phyloP scores from a whole-genome alignment of 1,140 invertebrate species.

The Papilio polytes region DNA sequence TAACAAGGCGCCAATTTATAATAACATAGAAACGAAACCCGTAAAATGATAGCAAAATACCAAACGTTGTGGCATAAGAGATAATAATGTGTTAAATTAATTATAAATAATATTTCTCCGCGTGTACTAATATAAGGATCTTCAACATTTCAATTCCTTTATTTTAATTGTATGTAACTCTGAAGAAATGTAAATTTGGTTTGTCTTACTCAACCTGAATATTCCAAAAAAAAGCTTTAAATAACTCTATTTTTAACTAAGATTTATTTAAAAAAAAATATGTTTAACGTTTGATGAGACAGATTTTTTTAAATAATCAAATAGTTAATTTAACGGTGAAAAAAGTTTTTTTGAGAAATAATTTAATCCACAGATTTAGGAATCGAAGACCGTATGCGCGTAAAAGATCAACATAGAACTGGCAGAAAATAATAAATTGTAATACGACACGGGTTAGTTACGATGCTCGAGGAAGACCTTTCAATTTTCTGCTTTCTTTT shows the following conservation, averaged over 20 bases:
- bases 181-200: neutral
- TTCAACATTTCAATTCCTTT: constrained; percentile 25
- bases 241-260: too few relatives aligned
- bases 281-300: too few relatives aligned
- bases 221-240: too few relatives aligned
- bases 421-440: constrained; percentile 31
- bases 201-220: neutral
- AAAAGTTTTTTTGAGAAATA: too few relatives aligned
- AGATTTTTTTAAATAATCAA: too few relatives aligned
- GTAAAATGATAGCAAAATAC: constrained; percentile 71
- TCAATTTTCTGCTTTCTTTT: constrained; percentile 46
- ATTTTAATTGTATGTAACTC: neutral
- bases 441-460: constrained; percentile 32
- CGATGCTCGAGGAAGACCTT: constrained; percentile 46
- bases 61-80: constrained; percentile 63
- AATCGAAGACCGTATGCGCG: neutral
- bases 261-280: too few relatives aligned
- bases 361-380: too few relatives aligned
- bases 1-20: constrained; percentile 63
- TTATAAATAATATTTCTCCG: constrained; percentile 80
- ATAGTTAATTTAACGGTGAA: too few relatives aligned
- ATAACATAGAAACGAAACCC: constrained; percentile 63
- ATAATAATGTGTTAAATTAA: constrained; percentile 78
- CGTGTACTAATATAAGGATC: too few relatives aligned
- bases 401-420: neutral